Conservation (phyloP, 2,797 vertebrate genomes). For the Adrianichthys oophorus region DNA sequence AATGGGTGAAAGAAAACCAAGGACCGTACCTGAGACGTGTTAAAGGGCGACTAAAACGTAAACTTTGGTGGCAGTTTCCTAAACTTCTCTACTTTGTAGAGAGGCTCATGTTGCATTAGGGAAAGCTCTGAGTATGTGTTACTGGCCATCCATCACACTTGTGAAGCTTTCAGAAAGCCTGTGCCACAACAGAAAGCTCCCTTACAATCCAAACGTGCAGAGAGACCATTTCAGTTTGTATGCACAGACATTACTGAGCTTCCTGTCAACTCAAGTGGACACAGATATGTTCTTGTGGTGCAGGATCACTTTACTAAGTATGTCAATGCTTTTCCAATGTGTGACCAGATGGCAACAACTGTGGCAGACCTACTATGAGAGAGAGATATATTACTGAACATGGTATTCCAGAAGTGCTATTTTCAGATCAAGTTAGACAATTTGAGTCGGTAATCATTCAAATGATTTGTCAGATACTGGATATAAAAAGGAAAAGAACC, state of each 20-base stretch:
- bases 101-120: too few species aligned
- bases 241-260: slow-evolving; percentile 2
- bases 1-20: neutral
- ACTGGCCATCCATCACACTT: neutral
- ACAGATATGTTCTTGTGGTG: slow-evolving; percentile 5
- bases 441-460: slow-evolving; percentile 7
- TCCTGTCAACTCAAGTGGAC: too few species aligned
- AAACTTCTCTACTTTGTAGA: neutral
- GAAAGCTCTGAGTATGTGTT: neutral
- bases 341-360: too few species aligned
- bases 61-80: slow-evolving; percentile 1
- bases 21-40: neutral
- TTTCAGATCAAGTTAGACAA: slow-evolving; percentile 9
- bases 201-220: neutral
- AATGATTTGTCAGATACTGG: slow-evolving; percentile 11
- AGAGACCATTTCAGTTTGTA: slow-evolving; percentile 9
- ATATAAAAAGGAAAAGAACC: neutral
- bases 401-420: slow-evolving; percentile 14
- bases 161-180: neutral
- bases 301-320: neutral
- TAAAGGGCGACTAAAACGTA: neutral
- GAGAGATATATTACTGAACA: slow-evolving; percentile 13
- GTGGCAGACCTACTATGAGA: neutral
- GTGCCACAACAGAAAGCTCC: slow-evolving; percentile 2
- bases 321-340: too few species aligned